phyloP scores from a whole-genome alignment of 2,113 vertebrate genomes.

The Rhinolophus ferrumequinum region DNA sequence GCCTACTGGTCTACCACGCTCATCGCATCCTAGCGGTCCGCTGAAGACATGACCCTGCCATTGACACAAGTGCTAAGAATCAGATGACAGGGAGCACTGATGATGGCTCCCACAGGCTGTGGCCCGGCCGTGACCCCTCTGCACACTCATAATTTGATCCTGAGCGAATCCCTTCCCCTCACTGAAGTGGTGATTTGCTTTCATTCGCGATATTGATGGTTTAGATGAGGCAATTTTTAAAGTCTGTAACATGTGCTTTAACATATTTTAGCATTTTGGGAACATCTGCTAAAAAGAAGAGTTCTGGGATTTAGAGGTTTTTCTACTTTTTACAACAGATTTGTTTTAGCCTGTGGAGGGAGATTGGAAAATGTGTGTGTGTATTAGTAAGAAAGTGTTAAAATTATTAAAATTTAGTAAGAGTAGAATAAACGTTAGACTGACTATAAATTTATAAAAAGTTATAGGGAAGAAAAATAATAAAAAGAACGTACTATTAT shows the following conservation, averaged over 20 bases:
- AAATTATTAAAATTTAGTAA: slow-evolving; percentile 50
- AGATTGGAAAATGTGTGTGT: not conserved
- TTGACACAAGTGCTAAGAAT: not conserved
- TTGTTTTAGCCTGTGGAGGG: slow-evolving; percentile 29
- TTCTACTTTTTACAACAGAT: slow-evolving; percentile 18
- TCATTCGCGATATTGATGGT: not conserved
- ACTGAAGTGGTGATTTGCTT: not conserved
- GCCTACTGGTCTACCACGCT: not conserved
- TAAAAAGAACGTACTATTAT: not conserved
- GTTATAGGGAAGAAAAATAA: not conserved
- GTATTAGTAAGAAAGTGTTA: not conserved
- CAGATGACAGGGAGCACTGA: accelerated
- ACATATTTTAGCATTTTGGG: not conserved
- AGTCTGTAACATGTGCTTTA: not conserved
- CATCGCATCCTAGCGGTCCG: not conserved
- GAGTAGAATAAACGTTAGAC: slow-evolving; percentile 4
- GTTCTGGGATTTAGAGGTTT: not conserved
- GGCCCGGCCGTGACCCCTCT: not conserved
- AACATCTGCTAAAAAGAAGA: slow-evolving; percentile 46
- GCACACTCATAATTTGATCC: not conserved
- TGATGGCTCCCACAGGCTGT: too few species aligned
- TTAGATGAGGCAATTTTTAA: not conserved
- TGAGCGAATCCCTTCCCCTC: not conserved
- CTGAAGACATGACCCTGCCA: not conserved
- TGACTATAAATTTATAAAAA: not conserved